phyloP scores from a whole-genome alignment of 1,140 invertebrate genomes.

The Euwallacea fornicatus region DNA sequence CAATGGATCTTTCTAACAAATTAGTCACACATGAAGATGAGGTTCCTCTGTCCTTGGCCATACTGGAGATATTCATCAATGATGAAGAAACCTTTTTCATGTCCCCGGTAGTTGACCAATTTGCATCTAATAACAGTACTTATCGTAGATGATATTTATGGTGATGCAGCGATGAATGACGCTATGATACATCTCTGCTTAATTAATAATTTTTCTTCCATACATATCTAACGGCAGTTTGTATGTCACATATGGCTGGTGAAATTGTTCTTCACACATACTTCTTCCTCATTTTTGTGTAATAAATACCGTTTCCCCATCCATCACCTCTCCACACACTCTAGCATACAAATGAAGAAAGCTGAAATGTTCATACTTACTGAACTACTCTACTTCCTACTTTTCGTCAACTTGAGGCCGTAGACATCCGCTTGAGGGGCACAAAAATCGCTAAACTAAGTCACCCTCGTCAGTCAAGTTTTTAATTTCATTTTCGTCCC shows the following conservation, averaged over 20 bases:
- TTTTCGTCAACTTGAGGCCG: neutral
- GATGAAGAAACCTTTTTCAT: neutral
- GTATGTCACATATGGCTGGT: too few relatives aligned
- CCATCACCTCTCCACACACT: neutral
- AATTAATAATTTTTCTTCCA: constrained; percentile 5
- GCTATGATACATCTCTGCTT: constrained; percentile 9
- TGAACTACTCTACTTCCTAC: constrained; percentile 25
- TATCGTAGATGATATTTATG: constrained; percentile 23
- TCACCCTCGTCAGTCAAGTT: constrained; percentile 17
- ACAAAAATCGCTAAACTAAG: constrained; percentile 2
- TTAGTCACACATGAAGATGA: too few relatives aligned
- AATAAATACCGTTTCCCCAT: neutral
- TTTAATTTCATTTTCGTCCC: constrained; percentile 19
- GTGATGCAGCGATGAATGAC: constrained; percentile 26
- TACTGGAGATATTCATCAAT: neutral
- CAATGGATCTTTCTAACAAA: too few relatives aligned
- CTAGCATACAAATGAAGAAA: constrained; percentile 8
- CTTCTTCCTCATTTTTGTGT: neutral
- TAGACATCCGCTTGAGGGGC: constrained; percentile 1
- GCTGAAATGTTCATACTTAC: neutral
- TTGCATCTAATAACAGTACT: constrained; percentile 21
- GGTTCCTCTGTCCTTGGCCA: too few relatives aligned
- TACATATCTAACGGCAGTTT: neutral
- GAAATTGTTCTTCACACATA: neutral
- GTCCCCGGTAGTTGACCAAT: neutral